phyloP scores from a whole-genome alignment of 2,888 invertebrate genomes.

The Drosophila tanythrix region DNA sequence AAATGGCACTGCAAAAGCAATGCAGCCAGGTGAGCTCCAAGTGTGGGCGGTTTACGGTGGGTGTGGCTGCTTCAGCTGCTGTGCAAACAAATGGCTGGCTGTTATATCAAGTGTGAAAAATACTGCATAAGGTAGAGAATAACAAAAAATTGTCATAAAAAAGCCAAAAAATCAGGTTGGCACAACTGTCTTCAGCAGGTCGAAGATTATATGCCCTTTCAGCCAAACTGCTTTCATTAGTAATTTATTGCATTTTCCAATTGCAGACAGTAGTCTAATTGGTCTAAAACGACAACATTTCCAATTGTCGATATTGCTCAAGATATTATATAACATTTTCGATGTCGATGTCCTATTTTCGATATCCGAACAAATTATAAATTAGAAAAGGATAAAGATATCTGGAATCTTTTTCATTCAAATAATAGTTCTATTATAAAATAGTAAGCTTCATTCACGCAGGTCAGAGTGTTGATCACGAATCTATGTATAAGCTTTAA shows the following conservation, averaged over 20 bases:
- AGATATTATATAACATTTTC: not conserved
- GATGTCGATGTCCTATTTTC: not conserved
- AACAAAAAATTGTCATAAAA: conserved; percentile 5
- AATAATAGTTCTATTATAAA: not conserved
- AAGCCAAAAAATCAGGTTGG: not conserved
- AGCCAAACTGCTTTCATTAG: not conserved
- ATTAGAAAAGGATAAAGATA: not conserved
- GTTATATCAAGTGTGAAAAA: conserved; percentile 73
- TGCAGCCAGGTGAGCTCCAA: conserved; percentile 32
- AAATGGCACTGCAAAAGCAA: conserved; percentile 51
- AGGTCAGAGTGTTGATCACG: not conserved
- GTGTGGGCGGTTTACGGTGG: conserved; percentile 1
- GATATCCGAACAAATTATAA: not conserved
- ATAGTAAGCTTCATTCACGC: not conserved
- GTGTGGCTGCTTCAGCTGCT: conserved; percentile 10
- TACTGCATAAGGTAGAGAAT: conserved; percentile 34
- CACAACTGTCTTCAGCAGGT: not conserved
- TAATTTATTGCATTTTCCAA: not conserved
- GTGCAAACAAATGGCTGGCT: conserved; percentile 62
- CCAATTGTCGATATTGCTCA: not conserved
- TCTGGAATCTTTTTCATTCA: not conserved
- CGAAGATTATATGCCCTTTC: conserved; percentile 5
- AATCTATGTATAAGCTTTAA: not conserved
- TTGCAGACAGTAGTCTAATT: not conserved
- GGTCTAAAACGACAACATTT: not conserved